Conservation (phyloP, 1,140 invertebrate genomes). For the Triops cancriformis region DNA sequence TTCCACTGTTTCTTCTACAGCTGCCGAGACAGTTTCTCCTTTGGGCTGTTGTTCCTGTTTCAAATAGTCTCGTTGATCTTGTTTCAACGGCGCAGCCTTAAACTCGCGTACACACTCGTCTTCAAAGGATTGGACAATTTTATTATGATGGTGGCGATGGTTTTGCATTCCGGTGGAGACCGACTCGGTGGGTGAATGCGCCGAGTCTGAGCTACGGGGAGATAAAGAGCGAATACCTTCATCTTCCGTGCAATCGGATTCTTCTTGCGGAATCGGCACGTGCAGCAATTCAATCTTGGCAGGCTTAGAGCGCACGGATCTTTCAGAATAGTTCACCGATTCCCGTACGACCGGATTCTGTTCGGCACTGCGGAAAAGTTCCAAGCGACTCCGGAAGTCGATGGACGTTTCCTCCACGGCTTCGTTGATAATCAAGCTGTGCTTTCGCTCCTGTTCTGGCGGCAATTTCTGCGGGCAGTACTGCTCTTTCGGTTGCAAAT, state of each 20-base stretch:
- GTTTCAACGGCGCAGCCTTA: background rate
- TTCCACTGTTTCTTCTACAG: background rate
- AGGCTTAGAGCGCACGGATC: background rate
- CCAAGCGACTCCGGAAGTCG: background rate
- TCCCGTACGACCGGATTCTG: background rate
- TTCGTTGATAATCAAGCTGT: background rate
- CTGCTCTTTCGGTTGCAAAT: background rate
- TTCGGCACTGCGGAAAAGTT: constrained; percentile 16
- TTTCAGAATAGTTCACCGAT: background rate
- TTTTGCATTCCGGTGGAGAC: background rate
- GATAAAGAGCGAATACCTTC: constrained; percentile 27
- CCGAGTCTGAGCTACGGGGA: constrained; percentile 16
- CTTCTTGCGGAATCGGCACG: background rate
- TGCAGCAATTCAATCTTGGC: background rate
- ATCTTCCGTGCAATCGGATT: constrained; percentile 24
- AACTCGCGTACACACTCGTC: background rate
- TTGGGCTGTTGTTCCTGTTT: background rate
- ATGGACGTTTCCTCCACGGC: constrained; percentile 15
- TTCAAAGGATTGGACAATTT: background rate
- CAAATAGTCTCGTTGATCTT: too few species aligned
- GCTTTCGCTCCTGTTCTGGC: background rate
- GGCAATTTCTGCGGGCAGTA: background rate
- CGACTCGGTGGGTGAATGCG: background rate
- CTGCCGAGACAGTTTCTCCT: background rate
- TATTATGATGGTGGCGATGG: background rate